Evolutionary conservation across 2,113 vertebrate species (phyloP), one percentile per base, ranked within the genome.

Genomic region (Sterrhoptilus dennistouni): DNA sequence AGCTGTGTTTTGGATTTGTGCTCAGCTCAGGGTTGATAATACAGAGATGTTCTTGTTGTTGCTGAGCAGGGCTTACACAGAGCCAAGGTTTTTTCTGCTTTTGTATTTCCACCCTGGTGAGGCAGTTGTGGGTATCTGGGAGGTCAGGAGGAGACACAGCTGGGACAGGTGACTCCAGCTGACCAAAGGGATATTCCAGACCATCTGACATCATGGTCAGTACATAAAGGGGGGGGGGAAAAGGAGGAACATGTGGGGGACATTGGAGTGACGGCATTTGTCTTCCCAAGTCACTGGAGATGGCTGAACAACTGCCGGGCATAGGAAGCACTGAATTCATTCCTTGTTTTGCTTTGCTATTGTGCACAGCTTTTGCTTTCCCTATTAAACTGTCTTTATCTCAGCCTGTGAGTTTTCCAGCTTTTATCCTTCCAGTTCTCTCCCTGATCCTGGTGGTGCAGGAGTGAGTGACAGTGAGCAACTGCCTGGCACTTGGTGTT

Each of bases 71-170:
- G 18, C 50, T 81, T 15, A 15, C 12, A 36, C 22, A 52, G 27
- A 81, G 2, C 14, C 44, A 38, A 59, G 20, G 28, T 6, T 38
- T 60, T n/a, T 31, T 20, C n/a, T n/a, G 64, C 14, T 28, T 5
- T 45, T 16, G 22, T 10, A 24, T 10, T 59, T 35, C 56, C 33
- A 35, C 9, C 4, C 14, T 59, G n/a, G n/a, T 59, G n/a, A 15
- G 21, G 23, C 1, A 38, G 8, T 1, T 87, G 27, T 11, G 13
- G 3, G 7, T 66, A 5, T 14, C 3, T 8, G 14, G 7, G 36
- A 68, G 14, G 5, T 0, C 69, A 40, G 24, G 9, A 27, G 31
- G 18, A 33, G 50, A 33, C 25, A 36, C 27, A 57, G 14, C 4
- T 11, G 15, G 86, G 33, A 59, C 10, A 66, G 52, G 23, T 38